Base-by-base conservation (phyloP, 2,888 invertebrate genomes). In the Didymodactylos carnosus region DNA sequence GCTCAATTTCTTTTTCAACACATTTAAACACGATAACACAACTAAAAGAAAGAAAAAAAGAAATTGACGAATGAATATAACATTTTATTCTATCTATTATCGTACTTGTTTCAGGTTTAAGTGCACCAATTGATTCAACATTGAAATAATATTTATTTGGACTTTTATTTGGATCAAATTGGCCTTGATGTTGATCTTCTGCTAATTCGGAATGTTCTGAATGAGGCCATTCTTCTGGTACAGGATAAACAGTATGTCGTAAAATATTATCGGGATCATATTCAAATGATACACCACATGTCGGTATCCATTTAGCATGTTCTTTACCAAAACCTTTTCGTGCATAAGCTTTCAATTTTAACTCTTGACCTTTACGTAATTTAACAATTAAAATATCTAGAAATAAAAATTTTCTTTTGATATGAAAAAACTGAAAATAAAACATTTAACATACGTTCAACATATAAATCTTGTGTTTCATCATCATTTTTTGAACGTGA, bases 231-330 rank as follows among this genome's bases (percentile, higher is more conserved):
- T 97, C 95, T 80, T 95, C 94, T 5, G 95, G 94, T 82, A 92
- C 94, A 0, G 95, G 94, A 79, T 87, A 94, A 43, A 94, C 85
- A 3, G 97, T 98, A 81, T 98, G 98, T 51, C 93, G 87, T 88
- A 99, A 90, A 0, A 90, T 86, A 85, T 98, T 98, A 81, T 98
- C 98, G 0, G 98, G 98, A 85, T 99, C 98, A 85, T 99, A 99
- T 84, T 99, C 98, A 84, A 99, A 99, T 72, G 91, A 90, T 1
- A 98, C 95, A 62, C 95, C 95, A 71, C 92, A 92, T 0, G 98
- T 98, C 5, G 98, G 98, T 85, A 97, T 98, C 98, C 98, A 98
- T 84, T 98, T 98, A 0, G 98, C 98, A 85, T 99, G 98, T 82
- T 99, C 98, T 81, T 98, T 98, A 0, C 95, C 94, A 85, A 94